Percentiles rank a stretch among this genome's conserved stretches.
Evolutionary conservation across 2,797 vertebrate species (phyloP).

Genomic region (Onychomys leucogaster): DNA sequence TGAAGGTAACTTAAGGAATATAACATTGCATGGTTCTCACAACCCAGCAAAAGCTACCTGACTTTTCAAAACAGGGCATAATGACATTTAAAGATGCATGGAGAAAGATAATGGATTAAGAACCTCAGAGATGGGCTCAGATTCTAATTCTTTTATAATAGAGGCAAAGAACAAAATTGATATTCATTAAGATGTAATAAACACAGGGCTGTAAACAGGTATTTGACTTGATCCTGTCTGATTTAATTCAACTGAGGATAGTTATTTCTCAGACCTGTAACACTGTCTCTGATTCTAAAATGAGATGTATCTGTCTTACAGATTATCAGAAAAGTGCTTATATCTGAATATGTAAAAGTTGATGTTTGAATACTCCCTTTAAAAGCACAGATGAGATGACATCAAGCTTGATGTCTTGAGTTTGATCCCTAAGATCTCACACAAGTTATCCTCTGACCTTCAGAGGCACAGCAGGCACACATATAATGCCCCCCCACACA

Average conservation of each 20-base stretch:
- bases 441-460: not conserved
- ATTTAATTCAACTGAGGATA: not conserved
- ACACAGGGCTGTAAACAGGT: not conserved
- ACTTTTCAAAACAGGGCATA: conserved; percentile 25
- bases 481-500: not conserved
- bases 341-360: not conserved
- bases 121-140: not conserved
- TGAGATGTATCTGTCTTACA: not conserved
- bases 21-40: not conserved
- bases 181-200: conserved; percentile 17
- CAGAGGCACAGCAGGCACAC: not conserved
- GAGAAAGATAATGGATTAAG: not conserved
- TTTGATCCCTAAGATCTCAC: not conserved
- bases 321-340: not conserved
- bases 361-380: not conserved
- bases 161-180: not conserved
- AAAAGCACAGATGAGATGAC: not conserved
- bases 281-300: not conserved
- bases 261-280: not conserved
- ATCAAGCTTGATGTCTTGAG: not conserved
- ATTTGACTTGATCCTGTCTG: conserved; percentile 28
- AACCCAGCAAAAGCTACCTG: not conserved
- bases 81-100: not conserved
- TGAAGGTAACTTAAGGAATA: not conserved
- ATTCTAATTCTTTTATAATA: not conserved